phyloP scores from a whole-genome alignment of 2,797 vertebrate species.

The Amniataba percoides region DNA sequence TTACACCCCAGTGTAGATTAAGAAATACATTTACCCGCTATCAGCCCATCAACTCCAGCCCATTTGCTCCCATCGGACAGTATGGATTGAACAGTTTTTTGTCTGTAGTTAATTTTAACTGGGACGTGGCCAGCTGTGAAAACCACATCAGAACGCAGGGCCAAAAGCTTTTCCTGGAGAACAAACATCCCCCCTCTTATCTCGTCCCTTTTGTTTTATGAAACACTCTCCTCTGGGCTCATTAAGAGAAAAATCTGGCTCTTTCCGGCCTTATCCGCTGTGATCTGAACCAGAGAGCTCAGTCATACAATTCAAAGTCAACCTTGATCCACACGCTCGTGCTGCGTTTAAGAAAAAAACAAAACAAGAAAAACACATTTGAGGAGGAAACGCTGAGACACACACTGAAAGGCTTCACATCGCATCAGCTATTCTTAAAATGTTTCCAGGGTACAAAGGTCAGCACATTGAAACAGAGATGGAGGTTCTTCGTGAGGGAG shows the following conservation, averaged over 20 bases:
- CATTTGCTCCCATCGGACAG: slow-evolving; percentile 58
- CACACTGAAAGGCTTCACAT: slow-evolving; percentile 13
- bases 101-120: slow-evolving; percentile 61
- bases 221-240: slow-evolving; percentile 55
- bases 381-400: slow-evolving; percentile 14
- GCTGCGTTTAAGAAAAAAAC: neutral
- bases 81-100: slow-evolving; percentile 52
- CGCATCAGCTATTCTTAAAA: slow-evolving; percentile 16
- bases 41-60: slow-evolving; percentile 65
- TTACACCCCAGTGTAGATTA: slow-evolving; percentile 83
- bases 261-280: slow-evolving; percentile 43
- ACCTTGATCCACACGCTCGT: slow-evolving; percentile 54
- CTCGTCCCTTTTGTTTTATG: slow-evolving; percentile 47
- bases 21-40: slow-evolving; percentile 83
- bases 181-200: slow-evolving; percentile 46
- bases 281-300: slow-evolving; percentile 53
- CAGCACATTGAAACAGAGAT: neutral
- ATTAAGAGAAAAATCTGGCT: slow-evolving; percentile 54
- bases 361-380: slow-evolving; percentile 30
- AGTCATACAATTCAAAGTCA: slow-evolving; percentile 48
- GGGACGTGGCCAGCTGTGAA: slow-evolving; percentile 32
- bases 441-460: slow-evolving; percentile 26
- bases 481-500: slow-evolving; percentile 6
- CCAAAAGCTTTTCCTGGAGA: slow-evolving; percentile 48
- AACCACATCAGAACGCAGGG: slow-evolving; percentile 38